Percentiles rank a stretch among this genome's conserved stretches.
These are phyloP conservation scores for Zaprionus gabonicus DNA, from an alignment of 1,140 invertebrate species.

Conservation along the genomic window DNA sequence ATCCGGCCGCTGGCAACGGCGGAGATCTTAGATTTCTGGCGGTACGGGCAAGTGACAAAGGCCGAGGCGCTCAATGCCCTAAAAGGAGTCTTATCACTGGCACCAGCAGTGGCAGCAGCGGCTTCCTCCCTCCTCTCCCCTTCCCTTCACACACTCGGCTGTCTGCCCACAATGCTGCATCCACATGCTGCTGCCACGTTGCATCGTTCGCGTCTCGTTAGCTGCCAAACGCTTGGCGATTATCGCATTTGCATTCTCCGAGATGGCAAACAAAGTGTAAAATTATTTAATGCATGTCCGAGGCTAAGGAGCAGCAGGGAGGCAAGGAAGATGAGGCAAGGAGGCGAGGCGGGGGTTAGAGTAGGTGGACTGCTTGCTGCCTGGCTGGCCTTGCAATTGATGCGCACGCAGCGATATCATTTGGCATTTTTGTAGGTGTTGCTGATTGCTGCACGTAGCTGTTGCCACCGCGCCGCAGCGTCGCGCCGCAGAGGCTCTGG, in stretches of 20 bases:
- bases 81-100: constrained; percentile 52
- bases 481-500: constrained; percentile 47
- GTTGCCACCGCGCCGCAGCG: constrained; percentile 21
- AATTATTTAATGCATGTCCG: constrained; percentile 80
- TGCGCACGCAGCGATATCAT: constrained; percentile 72
- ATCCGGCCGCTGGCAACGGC: constrained; percentile 12
- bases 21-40: constrained; percentile 44
- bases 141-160: neutral
- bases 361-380: constrained; percentile 54
- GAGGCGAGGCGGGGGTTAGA: constrained; percentile 9
- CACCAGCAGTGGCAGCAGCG: constrained; percentile 1
- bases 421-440: constrained; percentile 77
- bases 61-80: constrained; percentile 40
- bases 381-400: constrained; percentile 58
- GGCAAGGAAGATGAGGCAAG: neutral
- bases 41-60: constrained; percentile 44
- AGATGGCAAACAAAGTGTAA: constrained; percentile 77
- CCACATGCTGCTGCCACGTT: constrained; percentile 49
- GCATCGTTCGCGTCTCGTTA: constrained; percentile 61
- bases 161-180: constrained; percentile 19
- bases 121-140: neutral
- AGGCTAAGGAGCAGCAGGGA: constrained; percentile 13
- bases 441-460: constrained; percentile 77
- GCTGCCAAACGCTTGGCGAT: constrained; percentile 75
- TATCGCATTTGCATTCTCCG: constrained; percentile 76